These are phyloP conservation scores for Macquaria australasica DNA, from an alignment of 2,113 vertebrate species.

Conservation along the genomic window DNA sequence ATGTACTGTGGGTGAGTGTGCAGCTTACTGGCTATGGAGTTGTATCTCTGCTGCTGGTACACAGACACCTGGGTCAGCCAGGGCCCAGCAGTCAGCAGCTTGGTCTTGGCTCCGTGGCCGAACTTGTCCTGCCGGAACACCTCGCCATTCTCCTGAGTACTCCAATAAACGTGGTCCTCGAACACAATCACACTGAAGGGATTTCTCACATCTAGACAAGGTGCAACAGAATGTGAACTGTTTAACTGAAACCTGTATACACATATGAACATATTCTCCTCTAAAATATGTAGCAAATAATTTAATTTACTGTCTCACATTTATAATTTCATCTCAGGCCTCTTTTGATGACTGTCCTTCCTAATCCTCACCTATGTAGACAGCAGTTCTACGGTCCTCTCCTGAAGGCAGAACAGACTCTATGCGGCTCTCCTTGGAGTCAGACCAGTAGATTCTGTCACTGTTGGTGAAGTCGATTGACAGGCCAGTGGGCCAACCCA, in stretches of 20 bases:
- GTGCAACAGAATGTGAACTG: background rate
- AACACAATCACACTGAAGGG: conserved; percentile 82
- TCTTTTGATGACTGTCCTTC: background rate
- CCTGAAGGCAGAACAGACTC: conserved; percentile 92
- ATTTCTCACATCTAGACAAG: conserved; percentile 73
- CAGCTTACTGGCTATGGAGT: conserved; percentile 72
- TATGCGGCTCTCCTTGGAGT: conserved; percentile 92
- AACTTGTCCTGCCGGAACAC: conserved; percentile 84
- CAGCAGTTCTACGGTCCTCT: conserved; percentile 85
- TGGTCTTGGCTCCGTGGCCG: conserved; percentile 73
- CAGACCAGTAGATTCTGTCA: conserved; percentile 94
- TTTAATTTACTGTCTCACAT: background rate
- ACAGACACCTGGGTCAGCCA: conserved; percentile 82
- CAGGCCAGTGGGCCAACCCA: conserved; percentile 94
- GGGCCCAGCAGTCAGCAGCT: conserved; percentile 78
- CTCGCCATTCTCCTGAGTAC: conserved; percentile 81
- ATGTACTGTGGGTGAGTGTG: background rate
- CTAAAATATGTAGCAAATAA: background rate
- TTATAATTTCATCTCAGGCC: background rate
- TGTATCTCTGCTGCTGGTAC: conserved; percentile 84
- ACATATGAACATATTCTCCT: background rate
- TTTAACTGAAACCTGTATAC: too few relatives aligned
- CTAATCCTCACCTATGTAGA: conserved; percentile 85
- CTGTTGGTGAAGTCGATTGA: conserved; percentile 91
- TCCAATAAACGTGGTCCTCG: conserved; percentile 83